A percentile compares a stretch with the other conserved stretches of the same genome.
Evolutionary conservation across 92 coral and sea anemone genomes (phyloP).

Genomic region (Blastomussa wellsi): DNA sequence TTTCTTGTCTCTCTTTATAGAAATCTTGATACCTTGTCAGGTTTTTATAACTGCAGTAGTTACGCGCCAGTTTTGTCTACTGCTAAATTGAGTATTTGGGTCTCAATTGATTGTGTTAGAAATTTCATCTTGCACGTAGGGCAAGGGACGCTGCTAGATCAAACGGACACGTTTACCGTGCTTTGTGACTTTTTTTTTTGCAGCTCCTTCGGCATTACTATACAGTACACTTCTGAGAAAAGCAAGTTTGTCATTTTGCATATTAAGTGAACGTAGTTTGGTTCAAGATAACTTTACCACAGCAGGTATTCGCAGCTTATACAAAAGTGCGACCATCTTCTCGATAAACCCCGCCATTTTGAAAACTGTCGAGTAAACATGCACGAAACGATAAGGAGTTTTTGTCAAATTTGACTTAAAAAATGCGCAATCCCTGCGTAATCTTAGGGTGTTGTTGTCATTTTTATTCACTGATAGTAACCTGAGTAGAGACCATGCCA

Average conservation of each 20-base stretch:
- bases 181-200: not conserved
- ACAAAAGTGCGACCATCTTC: not conserved
- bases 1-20: no score
- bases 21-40: no score
- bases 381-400: not conserved
- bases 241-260: not conserved
- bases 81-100: no score
- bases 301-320: not conserved
- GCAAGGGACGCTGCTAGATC: not conserved
- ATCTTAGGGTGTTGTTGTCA: not conserved
- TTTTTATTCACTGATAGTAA: not conserved
- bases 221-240: not conserved
- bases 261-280: not conserved
- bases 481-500: not conserved
- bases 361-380: not conserved
- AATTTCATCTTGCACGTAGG: not conserved
- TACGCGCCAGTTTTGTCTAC: not conserved
- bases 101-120: no score
- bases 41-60: not conserved
- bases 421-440: not conserved
- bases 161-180: not conserved
- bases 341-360: not conserved
- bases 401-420: not conserved
- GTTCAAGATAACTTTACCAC: not conserved
- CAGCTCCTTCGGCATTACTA: not conserved